These are phyloP conservation scores for Probosciger aterrimus DNA, from an alignment of 2,113 vertebrate genomes.

Conservation along the genomic window DNA sequence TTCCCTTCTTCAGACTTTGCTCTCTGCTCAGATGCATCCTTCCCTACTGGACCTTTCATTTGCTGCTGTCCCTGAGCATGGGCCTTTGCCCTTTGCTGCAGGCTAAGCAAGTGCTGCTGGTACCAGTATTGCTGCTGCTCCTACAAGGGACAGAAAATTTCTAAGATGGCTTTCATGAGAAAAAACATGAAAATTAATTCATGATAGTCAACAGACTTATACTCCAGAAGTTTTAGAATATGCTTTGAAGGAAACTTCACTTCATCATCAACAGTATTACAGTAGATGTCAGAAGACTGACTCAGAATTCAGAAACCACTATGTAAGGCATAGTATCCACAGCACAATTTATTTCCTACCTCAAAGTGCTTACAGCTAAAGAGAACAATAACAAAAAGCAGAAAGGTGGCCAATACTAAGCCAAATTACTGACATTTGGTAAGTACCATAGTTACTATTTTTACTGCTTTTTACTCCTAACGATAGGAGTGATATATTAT, in stretches of 20 bases:
- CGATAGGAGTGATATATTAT: background rate
- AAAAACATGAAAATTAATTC: background rate
- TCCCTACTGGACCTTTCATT: slow-evolving; percentile 57
- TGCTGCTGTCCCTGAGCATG: slow-evolving; percentile 72
- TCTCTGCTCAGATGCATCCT: slow-evolving; percentile 65
- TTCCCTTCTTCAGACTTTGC: slow-evolving; percentile 56
- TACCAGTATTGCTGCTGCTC: slow-evolving; percentile 97
- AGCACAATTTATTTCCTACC: background rate
- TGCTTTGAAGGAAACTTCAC: background rate
- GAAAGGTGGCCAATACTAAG: background rate
- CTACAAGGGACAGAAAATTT: slow-evolving; percentile 65
- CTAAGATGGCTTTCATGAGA: background rate
- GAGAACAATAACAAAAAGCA: background rate
- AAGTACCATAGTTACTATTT: background rate
- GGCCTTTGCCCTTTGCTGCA: slow-evolving; percentile 84
- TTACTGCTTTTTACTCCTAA: background rate
- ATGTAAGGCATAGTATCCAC: background rate
- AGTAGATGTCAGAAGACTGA: background rate
- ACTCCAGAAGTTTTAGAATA: background rate
- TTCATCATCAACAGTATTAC: background rate
- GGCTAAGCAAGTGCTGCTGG: slow-evolving; percentile 91
- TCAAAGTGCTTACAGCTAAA: background rate
- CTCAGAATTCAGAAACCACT: background rate
- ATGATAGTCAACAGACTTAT: background rate
- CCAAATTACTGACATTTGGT: background rate